These are phyloP conservation scores for Leptosomus discolor DNA, from an alignment of 2,113 vertebrate species.

Conservation along the genomic window DNA sequence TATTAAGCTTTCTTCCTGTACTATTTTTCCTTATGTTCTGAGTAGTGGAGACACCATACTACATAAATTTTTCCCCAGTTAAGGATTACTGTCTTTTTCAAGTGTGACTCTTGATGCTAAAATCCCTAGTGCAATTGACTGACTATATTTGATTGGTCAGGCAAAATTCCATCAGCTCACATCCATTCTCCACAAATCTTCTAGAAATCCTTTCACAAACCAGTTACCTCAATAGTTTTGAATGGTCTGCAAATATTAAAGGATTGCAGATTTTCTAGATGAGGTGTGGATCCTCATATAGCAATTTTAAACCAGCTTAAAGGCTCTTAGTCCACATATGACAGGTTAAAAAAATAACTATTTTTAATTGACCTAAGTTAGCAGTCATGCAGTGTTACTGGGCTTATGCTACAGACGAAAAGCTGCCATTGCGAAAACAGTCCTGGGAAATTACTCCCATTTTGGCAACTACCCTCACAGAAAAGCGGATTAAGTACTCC, in stretches of 20 bases:
- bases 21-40: background rate
- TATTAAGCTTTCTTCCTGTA: background rate
- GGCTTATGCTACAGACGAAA: background rate
- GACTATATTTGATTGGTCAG: background rate
- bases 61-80: background rate
- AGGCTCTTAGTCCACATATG: background rate
- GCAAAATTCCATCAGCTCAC: background rate
- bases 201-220: background rate
- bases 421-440: background rate
- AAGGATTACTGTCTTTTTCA: background rate
- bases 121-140: background rate
- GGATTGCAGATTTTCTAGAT: background rate
- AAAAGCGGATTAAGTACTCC: background rate
- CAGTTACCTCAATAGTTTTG: background rate
- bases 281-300: background rate
- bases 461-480: background rate
- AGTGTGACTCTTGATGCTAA: background rate
- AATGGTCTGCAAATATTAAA: background rate
- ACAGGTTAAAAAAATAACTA: background rate
- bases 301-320: background rate
- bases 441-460: background rate
- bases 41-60: background rate
- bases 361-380: background rate
- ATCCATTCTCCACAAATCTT: background rate
- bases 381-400: background rate